A percentile compares a stretch with the other conserved stretches of the same genome.
These are phyloP conservation scores for Phyllopteryx taeniolatus DNA, from an alignment of 2,113 vertebrate species.

Conservation along the genomic window DNA sequence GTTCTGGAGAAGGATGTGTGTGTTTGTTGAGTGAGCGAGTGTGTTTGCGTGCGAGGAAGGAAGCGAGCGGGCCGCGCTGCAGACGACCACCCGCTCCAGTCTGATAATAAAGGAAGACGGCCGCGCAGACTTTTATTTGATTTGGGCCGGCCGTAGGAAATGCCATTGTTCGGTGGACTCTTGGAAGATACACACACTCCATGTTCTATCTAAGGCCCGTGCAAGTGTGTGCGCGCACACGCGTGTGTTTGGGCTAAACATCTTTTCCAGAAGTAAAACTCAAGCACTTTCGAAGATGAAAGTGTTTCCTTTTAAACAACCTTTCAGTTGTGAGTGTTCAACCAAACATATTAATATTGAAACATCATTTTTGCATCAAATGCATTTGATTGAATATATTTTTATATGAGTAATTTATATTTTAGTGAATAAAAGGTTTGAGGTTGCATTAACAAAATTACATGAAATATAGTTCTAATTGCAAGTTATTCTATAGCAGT, in stretches of 20 bases:
- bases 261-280: neutral
- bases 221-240: slow-evolving; percentile 1
- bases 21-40: slow-evolving; percentile 3
- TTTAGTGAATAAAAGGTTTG: too few relatives aligned
- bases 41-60: slow-evolving; percentile 39
- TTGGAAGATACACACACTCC: slow-evolving; percentile 13
- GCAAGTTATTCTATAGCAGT: too few relatives aligned
- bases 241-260: slow-evolving; percentile 2
- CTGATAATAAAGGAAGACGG: slow-evolving; percentile 58
- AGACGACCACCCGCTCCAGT: slow-evolving; percentile 35
- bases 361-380: too few relatives aligned
- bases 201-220: neutral
- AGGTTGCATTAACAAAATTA: too few relatives aligned
- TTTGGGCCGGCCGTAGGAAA: slow-evolving; percentile 66
- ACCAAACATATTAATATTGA: too few relatives aligned
- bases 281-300: too few relatives aligned
- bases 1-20: slow-evolving; percentile 46
- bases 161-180: slow-evolving; percentile 33
- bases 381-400: too few relatives aligned
- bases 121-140: slow-evolving; percentile 37
- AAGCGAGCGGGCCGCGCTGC: slow-evolving; percentile 34
- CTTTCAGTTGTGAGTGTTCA: too few relatives aligned
- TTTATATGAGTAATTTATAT: too few relatives aligned
- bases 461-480: too few relatives aligned
- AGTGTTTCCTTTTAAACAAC: too few relatives aligned